Evolutionary conservation across 2,797 vertebrate genomes (phyloP).

Genomic region (Crax fasciolata): DNA sequence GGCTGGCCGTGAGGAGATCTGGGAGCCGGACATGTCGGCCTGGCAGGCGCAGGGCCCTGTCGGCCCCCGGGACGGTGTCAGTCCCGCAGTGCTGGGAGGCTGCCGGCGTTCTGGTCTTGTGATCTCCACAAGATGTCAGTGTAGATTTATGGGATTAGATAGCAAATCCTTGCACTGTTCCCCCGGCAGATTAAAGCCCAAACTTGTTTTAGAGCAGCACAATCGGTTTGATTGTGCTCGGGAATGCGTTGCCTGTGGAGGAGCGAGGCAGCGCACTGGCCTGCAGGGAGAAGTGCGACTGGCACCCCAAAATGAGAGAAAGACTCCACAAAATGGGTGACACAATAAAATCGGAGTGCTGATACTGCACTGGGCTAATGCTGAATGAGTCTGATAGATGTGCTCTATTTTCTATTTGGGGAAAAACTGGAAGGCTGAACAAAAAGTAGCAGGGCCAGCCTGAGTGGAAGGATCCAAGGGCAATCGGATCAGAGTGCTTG

Average conservation of each 20-base stretch:
- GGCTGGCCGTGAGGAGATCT: no score
- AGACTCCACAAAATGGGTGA: neutral
- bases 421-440: neutral
- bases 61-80: fast-evolving
- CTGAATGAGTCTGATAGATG: neutral
- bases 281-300: neutral
- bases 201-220: constrained; percentile 23
- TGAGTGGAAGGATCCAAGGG: neutral
- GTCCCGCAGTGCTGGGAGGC: neutral
- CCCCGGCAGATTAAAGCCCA: neutral
- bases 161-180: neutral
- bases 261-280: fast-evolving
- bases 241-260: neutral
- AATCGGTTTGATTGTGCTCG: constrained; percentile 61
- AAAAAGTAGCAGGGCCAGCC: neutral
- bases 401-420: neutral
- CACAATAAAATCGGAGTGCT: fast-evolving
- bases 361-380: neutral
- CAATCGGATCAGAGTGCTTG: neutral
- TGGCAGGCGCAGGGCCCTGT: neutral
- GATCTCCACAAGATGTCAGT: constrained; percentile 80
- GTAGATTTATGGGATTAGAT: constrained; percentile 61
- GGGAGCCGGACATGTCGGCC: fast-evolving
- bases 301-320: neutral
- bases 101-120: neutral